phyloP scores from a whole-genome alignment of 2,888 invertebrate species.

The Ornithoptera priamus region DNA sequence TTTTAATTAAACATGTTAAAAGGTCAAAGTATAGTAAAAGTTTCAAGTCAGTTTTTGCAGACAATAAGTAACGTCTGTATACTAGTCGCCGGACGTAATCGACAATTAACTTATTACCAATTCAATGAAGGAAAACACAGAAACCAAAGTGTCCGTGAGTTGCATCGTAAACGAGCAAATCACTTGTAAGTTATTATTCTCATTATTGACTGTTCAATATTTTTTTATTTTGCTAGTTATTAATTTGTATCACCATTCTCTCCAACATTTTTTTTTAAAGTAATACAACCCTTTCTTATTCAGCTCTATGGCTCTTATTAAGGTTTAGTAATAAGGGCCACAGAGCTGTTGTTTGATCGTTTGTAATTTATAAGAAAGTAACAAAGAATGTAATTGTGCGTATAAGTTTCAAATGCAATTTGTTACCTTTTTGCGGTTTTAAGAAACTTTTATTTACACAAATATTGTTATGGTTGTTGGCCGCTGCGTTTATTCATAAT shows the following conservation, averaged over 20 bases:
- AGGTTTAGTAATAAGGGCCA: no score
- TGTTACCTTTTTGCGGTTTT: no score
- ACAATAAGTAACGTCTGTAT: background rate
- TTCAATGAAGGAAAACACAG: conserved; percentile 68
- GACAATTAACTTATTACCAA: conserved; percentile 69
- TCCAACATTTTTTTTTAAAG: background rate
- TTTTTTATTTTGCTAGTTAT: background rate
- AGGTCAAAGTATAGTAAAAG: background rate
- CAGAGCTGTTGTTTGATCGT: no score
- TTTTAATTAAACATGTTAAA: background rate
- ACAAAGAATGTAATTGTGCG: no score
- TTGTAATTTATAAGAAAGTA: no score
- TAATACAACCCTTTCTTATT: no score
- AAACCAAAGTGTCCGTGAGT: conserved; percentile 43
- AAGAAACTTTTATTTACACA: no score
- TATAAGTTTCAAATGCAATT: no score
- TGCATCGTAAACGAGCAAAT: conserved; percentile 38
- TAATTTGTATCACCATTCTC: background rate
- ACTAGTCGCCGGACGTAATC: conserved; percentile 45
- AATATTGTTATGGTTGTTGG: no score
- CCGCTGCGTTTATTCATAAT: no score
- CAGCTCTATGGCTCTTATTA: no score
- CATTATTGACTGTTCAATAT: background rate
- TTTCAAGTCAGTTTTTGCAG: background rate
- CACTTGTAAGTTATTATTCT: conserved; percentile 24